Conservation (phyloP, 2,113 vertebrate genomes). For the Pseudorasbora parva region DNA sequence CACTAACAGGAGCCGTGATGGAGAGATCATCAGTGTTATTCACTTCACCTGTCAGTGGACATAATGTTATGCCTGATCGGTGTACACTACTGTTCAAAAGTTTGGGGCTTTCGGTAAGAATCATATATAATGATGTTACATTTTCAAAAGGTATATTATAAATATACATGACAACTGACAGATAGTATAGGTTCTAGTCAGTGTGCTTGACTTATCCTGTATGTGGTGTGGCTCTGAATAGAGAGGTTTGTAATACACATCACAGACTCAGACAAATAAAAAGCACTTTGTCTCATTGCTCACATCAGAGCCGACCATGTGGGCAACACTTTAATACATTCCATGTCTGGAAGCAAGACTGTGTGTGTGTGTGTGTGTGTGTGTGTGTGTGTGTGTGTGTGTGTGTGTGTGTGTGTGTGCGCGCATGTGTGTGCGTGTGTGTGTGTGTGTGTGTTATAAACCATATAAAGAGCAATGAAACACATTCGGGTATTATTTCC, state of each 20-base stretch:
- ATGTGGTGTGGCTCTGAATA: neutral
- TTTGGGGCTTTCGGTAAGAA: too few species aligned
- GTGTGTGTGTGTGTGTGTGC: slow-evolving; percentile 3
- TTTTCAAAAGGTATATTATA: neutral
- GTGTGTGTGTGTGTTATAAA: neutral
- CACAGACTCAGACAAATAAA: slow-evolving; percentile 41
- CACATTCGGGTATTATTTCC: slow-evolving; percentile 11
- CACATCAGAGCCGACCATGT: slow-evolving; percentile 41
- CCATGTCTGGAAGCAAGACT: slow-evolving; percentile 37
- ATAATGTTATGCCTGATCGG: too few species aligned
- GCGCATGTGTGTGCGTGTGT: slow-evolving; percentile 1
- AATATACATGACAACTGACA: neutral
- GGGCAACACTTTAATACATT: slow-evolving; percentile 49
- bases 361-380: neutral
- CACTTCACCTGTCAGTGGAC: too few species aligned
- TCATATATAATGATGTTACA: neutral
- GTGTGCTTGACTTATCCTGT: neutral
- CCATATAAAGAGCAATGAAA: slow-evolving; percentile 23
- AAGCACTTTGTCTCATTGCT: slow-evolving; percentile 46
- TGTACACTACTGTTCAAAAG: too few species aligned
- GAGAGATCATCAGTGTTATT: too few species aligned
- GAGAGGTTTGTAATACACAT: neutral
- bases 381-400: neutral
- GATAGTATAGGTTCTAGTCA: neutral
- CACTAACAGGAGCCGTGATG: too few species aligned